These are phyloP conservation scores for Trichosurus vulpecula DNA, from an alignment of 2,797 vertebrate species.

Conservation along the genomic window DNA sequence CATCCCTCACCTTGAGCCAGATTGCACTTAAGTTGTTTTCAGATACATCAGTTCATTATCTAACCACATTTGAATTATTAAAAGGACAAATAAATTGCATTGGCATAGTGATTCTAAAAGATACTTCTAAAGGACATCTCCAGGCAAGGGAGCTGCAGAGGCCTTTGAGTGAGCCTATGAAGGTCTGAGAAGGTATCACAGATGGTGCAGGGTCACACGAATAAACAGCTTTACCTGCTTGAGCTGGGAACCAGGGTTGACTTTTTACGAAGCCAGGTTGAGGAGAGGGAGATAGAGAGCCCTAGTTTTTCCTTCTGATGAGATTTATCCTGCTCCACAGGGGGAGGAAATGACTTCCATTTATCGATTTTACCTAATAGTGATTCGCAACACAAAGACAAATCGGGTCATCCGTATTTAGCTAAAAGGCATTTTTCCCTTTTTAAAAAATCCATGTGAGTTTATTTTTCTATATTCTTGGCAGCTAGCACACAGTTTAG, in stretches of 20 bases:
- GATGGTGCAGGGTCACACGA: constrained; percentile 23
- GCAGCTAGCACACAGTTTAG: constrained; percentile 23
- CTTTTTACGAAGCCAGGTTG: background rate
- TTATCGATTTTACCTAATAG: constrained; percentile 33
- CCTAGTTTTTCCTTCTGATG: constrained; percentile 36
- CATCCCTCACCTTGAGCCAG: background rate
- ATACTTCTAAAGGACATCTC: constrained; percentile 23
- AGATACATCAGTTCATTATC: background rate
- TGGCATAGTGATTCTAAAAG: constrained; percentile 46
- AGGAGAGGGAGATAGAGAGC: background rate
- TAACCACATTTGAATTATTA: background rate
- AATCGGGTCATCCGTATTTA: constrained; percentile 33
- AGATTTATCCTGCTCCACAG: constrained; percentile 9
- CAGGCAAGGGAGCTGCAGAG: background rate
- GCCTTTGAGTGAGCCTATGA: constrained; percentile 33
- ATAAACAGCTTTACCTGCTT: constrained; percentile 8
- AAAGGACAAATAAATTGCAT: constrained; percentile 28
- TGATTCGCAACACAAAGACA: constrained; percentile 52
- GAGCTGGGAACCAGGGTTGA: constrained; percentile 13
- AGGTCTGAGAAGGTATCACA: constrained; percentile 32
- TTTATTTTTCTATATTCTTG: constrained; percentile 28
- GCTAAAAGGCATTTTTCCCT: constrained; percentile 40
- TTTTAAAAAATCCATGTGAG: constrained; percentile 31
- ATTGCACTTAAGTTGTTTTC: background rate
- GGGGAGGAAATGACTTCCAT: background rate